phyloP scores from a whole-genome alignment of 1,140 invertebrate genomes.

The Drosophila lacteicornis region DNA sequence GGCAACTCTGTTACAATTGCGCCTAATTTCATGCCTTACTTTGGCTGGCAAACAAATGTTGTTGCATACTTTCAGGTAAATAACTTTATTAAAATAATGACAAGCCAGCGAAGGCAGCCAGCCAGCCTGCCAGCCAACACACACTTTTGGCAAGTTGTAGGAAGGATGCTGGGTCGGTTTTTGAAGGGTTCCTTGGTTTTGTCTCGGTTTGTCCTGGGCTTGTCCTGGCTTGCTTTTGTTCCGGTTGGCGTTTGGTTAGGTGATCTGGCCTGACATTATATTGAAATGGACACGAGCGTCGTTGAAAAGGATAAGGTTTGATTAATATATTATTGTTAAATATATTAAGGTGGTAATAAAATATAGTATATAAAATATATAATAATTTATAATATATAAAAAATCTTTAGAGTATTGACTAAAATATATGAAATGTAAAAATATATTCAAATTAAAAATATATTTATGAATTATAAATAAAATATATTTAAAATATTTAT shows the following conservation, averaged over 20 bases:
- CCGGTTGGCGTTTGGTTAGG: neutral
- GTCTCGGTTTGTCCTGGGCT: conserved; percentile 8
- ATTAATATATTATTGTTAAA: neutral
- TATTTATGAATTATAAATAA: neutral
- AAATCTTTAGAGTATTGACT: neutral
- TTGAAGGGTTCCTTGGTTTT: conserved; percentile 16
- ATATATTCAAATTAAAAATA: too few species aligned
- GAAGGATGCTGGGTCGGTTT: conserved; percentile 37
- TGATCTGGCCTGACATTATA: conserved; percentile 34
- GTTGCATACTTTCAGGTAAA: conserved; percentile 82
- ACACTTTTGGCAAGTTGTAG: conserved; percentile 24
- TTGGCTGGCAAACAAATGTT: conserved; percentile 79
- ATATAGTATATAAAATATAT: neutral
- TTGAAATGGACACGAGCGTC: conserved; percentile 5
- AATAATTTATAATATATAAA: neutral
- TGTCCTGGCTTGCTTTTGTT: conserved; percentile 10
- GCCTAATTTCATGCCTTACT: conserved; percentile 79
- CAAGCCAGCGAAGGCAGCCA: conserved; percentile 49
- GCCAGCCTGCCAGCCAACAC: conserved; percentile 6
- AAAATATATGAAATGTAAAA: too few species aligned
- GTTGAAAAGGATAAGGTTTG: neutral
- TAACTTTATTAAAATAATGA: conserved; percentile 84
- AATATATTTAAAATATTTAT: neutral
- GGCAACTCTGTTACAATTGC: conserved; percentile 82
- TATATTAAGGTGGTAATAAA: neutral